Conservation (phyloP, 2,797 vertebrate genomes). For the Lemur catta region DNA sequence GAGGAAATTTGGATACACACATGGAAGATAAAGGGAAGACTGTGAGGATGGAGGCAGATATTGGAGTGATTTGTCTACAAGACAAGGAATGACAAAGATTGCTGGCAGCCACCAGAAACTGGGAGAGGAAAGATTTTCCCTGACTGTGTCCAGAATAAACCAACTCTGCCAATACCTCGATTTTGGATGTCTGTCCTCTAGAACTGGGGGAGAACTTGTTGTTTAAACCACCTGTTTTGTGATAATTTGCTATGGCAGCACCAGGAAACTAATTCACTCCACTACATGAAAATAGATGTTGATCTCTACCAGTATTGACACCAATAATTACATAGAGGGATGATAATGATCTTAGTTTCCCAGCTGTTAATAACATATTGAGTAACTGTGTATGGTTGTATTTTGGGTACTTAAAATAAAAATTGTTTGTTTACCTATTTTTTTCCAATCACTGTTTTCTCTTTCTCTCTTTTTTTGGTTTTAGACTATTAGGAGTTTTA, state of each 20-base stretch:
- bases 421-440: not conserved
- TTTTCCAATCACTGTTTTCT: not conserved
- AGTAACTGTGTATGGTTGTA: not conserved
- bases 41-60: not conserved
- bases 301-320: not conserved
- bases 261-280: not conserved
- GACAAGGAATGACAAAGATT: not conserved
- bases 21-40: not conserved
- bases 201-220: not conserved
- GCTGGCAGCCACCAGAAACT: not conserved
- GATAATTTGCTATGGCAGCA: not conserved
- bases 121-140: not conserved
- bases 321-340: not conserved
- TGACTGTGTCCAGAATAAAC: not conserved
- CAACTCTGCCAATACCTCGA: not conserved
- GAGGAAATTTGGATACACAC: not conserved
- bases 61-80: not conserved
- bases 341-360: not conserved
- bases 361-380: not conserved
- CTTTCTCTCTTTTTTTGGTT: not conserved
- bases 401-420: not conserved
- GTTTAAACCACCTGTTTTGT: not conserved
- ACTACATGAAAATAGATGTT: not conserved
- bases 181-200: not conserved
- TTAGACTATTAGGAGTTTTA: not conserved